A percentile compares a stretch with the other conserved stretches of the same genome.
Evolutionary conservation across 2,113 vertebrate genomes (phyloP).

Genomic region (Hiodon tergisus): DNA sequence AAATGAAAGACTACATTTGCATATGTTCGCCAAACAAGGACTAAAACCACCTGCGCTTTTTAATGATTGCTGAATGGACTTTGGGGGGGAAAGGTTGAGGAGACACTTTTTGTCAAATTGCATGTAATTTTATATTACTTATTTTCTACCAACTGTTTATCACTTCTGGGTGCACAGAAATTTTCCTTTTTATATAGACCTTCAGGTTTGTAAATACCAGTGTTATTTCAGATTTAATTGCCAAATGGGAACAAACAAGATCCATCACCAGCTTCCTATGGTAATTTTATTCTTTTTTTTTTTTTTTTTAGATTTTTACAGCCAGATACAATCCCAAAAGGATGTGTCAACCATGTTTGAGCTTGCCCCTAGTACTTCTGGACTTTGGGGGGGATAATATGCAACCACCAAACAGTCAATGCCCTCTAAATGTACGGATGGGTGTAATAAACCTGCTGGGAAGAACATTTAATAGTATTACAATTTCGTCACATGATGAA

Average conservation of each 20-base stretch:
- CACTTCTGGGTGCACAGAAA: slow-evolving; percentile 40
- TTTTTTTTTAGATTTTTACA: background rate
- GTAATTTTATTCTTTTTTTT: background rate
- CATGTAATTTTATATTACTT: slow-evolving; percentile 39
- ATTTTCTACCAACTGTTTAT: slow-evolving; percentile 47
- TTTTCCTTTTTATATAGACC: slow-evolving; percentile 27
- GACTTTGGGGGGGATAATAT: background rate
- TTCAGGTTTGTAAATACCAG: slow-evolving; percentile 30
- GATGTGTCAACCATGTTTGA: no score
- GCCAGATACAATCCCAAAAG: no score
- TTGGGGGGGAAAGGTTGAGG: slow-evolving; percentile 29
- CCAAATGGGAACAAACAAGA: slow-evolving; percentile 14
- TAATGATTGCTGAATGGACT: slow-evolving; percentile 27
- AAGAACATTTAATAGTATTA: background rate
- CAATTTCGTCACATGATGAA: background rate
- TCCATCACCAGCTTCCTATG: slow-evolving; percentile 4
- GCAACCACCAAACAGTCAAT: background rate
- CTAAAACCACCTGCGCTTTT: slow-evolving; percentile 25
- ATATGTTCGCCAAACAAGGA: slow-evolving; percentile 9
- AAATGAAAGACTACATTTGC: slow-evolving; percentile 18
- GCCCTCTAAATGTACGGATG: background rate
- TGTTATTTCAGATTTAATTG: slow-evolving; percentile 45
- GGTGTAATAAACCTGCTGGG: background rate
- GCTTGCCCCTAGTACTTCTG: background rate
- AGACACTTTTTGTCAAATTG: slow-evolving; percentile 33